Evolutionary conservation across 2,888 invertebrate genomes (phyloP).

Genomic region (Hyppa rectilinea): DNA sequence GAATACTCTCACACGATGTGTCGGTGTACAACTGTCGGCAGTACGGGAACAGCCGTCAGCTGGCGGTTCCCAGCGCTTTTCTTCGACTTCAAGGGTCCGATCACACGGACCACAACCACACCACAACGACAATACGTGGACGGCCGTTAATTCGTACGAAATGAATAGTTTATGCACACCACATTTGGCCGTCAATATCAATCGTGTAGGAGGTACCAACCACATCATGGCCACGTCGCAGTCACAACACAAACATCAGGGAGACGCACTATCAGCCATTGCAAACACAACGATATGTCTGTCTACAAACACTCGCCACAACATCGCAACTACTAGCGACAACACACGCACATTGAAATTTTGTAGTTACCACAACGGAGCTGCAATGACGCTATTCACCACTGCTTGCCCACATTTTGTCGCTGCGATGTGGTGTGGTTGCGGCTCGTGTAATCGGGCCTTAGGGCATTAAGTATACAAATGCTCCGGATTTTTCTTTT

Average conservation of each 20-base stretch:
- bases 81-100: conserved; percentile 28
- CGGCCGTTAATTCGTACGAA: background rate
- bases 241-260: background rate
- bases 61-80: conserved; percentile 51
- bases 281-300: background rate
- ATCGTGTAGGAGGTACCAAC: no score
- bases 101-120: background rate
- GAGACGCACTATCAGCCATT: background rate
- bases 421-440: background rate
- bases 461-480: conserved; percentile 52
- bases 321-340: no score
- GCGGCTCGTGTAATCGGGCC: background rate
- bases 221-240: background rate
- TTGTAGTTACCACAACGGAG: background rate
- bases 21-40: conserved; percentile 28
- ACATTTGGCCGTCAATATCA: no score
- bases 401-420: background rate
- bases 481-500: conserved; percentile 33
- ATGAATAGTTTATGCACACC: no score
- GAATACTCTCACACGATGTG: conserved; percentile 51
- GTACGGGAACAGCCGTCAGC: conserved; percentile 37
- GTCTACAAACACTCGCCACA: background rate
- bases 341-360: no score
- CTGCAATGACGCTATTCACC: background rate
- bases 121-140: background rate